Evolutionary conservation across 2,113 vertebrate species (phyloP).

Genomic region (Syrmaticus mikado): DNA sequence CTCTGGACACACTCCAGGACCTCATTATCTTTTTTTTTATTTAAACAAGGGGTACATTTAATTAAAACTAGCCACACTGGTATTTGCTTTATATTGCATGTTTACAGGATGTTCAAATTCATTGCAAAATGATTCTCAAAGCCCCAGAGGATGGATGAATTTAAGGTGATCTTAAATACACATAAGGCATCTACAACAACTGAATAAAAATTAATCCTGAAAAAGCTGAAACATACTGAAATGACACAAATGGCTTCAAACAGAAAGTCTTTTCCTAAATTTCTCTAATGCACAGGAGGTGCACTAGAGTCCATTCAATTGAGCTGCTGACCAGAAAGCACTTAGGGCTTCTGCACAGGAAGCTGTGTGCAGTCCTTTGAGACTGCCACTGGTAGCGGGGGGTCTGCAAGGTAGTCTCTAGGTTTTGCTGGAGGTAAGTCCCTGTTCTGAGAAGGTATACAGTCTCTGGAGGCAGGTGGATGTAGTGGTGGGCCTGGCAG

Average conservation of each 20-base stretch:
- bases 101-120: conserved; percentile 72
- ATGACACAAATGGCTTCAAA: conserved; percentile 43
- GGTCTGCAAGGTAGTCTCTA: conserved; percentile 37
- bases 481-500: conserved; percentile 69
- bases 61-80: conserved; percentile 78
- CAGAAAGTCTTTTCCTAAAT: conserved; percentile 16
- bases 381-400: not conserved
- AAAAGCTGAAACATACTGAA: conserved; percentile 58
- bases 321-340: not conserved
- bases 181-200: conserved; percentile 61
- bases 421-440: conserved; percentile 72
- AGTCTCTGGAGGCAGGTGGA: conserved; percentile 69
- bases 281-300: not conserved
- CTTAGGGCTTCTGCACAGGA: conserved; percentile 62
- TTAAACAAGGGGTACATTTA: conserved; percentile 75
- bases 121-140: conserved; percentile 60
- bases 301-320: not conserved
- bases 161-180: conserved; percentile 74
- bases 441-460: conserved; percentile 64
- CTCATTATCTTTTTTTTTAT: too few relatives aligned
- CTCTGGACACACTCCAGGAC: too few relatives aligned
- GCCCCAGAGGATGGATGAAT: conserved; percentile 60
- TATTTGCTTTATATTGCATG: conserved; percentile 80
- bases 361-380: conserved; percentile 63
- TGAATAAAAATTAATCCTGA: conserved; percentile 64